phyloP scores from a whole-genome alignment of 92 coral and sea anemone genomes.

The Umimayanthus chanpuru region DNA sequence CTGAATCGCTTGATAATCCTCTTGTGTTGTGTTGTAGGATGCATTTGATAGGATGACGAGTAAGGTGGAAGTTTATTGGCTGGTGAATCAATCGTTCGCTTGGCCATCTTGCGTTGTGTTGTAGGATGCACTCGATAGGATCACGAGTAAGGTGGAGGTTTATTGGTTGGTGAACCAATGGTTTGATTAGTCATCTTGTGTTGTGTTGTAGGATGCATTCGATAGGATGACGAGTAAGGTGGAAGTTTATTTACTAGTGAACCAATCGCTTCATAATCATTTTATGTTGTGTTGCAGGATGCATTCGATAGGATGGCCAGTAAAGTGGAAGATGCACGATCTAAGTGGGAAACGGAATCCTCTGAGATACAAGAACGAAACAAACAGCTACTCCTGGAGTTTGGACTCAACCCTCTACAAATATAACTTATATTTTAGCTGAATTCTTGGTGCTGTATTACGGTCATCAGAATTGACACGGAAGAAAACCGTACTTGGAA shows the following conservation, averaged over 20 bases:
- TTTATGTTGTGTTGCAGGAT: conserved; percentile 61
- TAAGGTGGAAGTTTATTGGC: conserved; percentile 70
- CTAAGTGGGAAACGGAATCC: conserved; percentile 89
- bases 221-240: conserved; percentile 87
- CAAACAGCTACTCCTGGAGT: conserved; percentile 83
- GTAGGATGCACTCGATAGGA: conserved; percentile 92
- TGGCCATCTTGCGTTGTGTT: neutral
- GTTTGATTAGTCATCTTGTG: neutral
- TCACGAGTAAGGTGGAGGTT: conserved; percentile 82
- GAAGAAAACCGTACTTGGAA: too few relatives aligned
- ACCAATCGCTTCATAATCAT: neutral
- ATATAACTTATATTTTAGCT: conserved; percentile 46
- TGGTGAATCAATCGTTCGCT: too few relatives aligned
- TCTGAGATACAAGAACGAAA: conserved; percentile 87
- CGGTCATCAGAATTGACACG: neutral
- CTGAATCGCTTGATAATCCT: too few relatives aligned
- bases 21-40: conserved; percentile 60
- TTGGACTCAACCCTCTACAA: conserved; percentile 96
- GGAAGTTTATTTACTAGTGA: conserved; percentile 43
- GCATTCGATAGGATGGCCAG: conserved; percentile 92
- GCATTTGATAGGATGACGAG: conserved; percentile 88
- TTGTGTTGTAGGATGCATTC: conserved; percentile 81
- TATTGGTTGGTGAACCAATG: too few relatives aligned
- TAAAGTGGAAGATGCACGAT: conserved; percentile 92
- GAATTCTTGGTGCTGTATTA: neutral